phyloP scores from a whole-genome alignment of 2,888 invertebrate genomes.

The Cacoxenus indagator region DNA sequence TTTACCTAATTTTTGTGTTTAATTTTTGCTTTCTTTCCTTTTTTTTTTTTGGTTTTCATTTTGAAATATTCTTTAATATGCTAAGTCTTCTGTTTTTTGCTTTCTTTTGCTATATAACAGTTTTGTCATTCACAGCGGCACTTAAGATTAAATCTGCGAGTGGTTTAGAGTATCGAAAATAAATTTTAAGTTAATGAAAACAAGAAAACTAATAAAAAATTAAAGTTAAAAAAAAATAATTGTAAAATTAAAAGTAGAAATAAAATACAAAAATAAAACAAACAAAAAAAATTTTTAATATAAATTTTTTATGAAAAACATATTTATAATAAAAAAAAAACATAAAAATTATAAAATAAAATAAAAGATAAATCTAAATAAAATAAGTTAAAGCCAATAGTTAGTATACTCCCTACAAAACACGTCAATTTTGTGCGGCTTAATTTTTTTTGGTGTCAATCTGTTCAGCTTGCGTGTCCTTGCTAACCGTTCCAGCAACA shows the following conservation, averaged over 20 bases:
- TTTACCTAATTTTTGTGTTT: slow-evolving; percentile 2
- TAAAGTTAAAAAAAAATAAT: slow-evolving; percentile 30
- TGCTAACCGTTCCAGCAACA: too few relatives aligned
- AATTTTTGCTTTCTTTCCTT: background rate
- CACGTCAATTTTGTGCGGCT: too few relatives aligned
- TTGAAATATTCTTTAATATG: slow-evolving; percentile 1
- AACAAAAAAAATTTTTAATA: slow-evolving; percentile 14
- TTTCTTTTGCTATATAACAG: slow-evolving; percentile 19
- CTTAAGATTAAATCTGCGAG: slow-evolving; percentile 16
- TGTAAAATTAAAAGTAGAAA: slow-evolving; percentile 27
- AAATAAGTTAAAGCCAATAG: too few relatives aligned
- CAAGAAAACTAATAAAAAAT: background rate
- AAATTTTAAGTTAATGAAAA: background rate
- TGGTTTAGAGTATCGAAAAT: slow-evolving; percentile 13
- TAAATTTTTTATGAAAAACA: too few relatives aligned
- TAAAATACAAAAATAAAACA: slow-evolving; percentile 29
- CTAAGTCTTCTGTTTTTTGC: slow-evolving; percentile 38
- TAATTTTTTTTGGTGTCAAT: too few relatives aligned
- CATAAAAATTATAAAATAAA: too few relatives aligned
- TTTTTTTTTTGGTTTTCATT: background rate
- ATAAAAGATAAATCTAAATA: too few relatives aligned
- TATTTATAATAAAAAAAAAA: too few relatives aligned
- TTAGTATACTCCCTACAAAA: too few relatives aligned
- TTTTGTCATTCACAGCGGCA: slow-evolving; percentile 20
- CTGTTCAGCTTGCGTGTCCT: too few relatives aligned